These are phyloP conservation scores for Drosophila tristis DNA, from an alignment of 1,140 invertebrate species.

Conservation along the genomic window DNA sequence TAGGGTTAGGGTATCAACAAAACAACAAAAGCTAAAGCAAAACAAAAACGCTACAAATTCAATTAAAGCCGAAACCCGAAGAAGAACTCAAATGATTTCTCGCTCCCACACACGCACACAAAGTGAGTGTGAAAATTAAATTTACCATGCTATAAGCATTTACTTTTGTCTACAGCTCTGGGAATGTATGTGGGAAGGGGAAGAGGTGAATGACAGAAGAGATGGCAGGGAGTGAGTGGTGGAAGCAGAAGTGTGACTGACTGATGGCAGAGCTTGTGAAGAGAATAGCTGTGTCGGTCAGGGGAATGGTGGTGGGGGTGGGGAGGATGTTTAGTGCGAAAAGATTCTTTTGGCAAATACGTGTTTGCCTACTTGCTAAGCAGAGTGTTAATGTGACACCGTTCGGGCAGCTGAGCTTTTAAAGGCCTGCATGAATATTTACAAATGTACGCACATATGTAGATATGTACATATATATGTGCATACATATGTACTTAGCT, in stretches of 20 bases:
- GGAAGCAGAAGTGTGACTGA: neutral
- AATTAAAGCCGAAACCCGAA: conserved; percentile 46
- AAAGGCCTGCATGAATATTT: too few relatives aligned
- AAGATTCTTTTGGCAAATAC: conserved; percentile 48
- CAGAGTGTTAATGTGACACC: conserved; percentile 43
- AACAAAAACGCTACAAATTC: conserved; percentile 36
- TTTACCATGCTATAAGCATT: conserved; percentile 57
- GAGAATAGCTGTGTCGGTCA: too few relatives aligned
- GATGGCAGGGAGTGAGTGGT: conserved; percentile 14
- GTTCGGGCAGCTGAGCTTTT: neutral
- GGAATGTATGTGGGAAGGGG: neutral
- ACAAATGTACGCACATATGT: too few relatives aligned
- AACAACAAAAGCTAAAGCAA: conserved; percentile 23
- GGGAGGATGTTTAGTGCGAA: conserved; percentile 33
- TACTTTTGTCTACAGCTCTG: conserved; percentile 35
- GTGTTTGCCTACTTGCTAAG: conserved; percentile 44
- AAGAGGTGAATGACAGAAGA: neutral
- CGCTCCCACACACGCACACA: conserved; percentile 17
- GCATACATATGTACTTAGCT: too few relatives aligned
- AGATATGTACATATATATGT: too few relatives aligned
- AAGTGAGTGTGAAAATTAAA: conserved; percentile 67
- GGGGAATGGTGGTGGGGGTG: neutral
- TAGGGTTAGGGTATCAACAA: neutral
- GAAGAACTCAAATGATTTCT: conserved; percentile 30
- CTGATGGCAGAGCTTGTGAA: too few relatives aligned